Evolutionary conservation across 2,888 invertebrate genomes (phyloP).

Genomic region (Ypsolopha scabrella): DNA sequence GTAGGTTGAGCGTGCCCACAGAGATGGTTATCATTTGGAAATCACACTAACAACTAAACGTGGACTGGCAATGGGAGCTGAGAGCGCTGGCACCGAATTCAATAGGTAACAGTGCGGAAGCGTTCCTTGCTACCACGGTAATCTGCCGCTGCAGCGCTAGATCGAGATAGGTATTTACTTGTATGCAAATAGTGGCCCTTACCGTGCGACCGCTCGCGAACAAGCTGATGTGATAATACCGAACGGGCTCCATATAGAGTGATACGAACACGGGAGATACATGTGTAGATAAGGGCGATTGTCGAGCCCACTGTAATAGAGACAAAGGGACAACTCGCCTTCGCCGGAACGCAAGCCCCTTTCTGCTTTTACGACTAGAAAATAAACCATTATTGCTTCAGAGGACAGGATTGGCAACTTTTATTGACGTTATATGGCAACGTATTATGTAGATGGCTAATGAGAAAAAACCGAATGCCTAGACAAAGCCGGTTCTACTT

Average conservation of each 20-base stretch:
- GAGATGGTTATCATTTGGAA: constrained; percentile 55
- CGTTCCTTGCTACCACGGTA: constrained; percentile 32
- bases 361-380: constrained; percentile 13
- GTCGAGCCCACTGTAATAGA: constrained; percentile 47
- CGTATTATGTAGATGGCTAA: constrained; percentile 27
- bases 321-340: constrained; percentile 53
- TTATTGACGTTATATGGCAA: constrained; percentile 29
- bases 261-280: constrained; percentile 52
- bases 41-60: constrained; percentile 62
- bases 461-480: constrained; percentile 20
- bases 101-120: constrained; percentile 53
- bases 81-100: constrained; percentile 50
- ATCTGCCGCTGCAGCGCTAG: constrained; percentile 47
- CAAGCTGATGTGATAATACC: constrained; percentile 64
- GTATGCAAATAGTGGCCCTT: constrained; percentile 63
- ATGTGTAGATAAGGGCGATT: constrained; percentile 56
- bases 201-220: constrained; percentile 49
- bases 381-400: constrained; percentile 17
- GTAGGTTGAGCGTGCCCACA: constrained; percentile 21
- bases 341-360: constrained; percentile 20
- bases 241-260: constrained; percentile 57
- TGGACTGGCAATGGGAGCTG: constrained; percentile 45
- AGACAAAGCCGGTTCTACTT: constrained; percentile 41
- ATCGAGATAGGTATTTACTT: constrained; percentile 58
- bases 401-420: constrained; percentile 17